These are phyloP conservation scores for Homalodisca vitripennis DNA, from an alignment of 1,140 invertebrate species.

Conservation along the genomic window DNA sequence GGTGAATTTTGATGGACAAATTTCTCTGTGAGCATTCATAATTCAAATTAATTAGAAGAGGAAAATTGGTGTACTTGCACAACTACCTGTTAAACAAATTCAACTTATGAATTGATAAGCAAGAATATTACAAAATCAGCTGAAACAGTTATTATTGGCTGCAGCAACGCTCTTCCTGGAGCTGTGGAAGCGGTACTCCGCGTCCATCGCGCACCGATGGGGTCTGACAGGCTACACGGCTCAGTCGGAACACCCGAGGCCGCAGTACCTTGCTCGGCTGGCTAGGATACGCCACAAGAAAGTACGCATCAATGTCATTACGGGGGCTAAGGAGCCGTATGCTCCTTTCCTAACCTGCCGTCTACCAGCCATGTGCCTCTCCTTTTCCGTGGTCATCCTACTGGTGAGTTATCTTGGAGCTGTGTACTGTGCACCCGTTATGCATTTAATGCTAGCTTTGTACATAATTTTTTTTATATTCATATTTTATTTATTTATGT, in stretches of 20 bases:
- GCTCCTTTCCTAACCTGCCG: slow-evolving; percentile 88
- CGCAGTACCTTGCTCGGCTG: slow-evolving; percentile 73
- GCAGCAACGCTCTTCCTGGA: slow-evolving; percentile 83
- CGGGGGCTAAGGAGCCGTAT: slow-evolving; percentile 75
- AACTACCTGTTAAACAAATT: too few species aligned
- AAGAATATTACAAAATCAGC: too few species aligned
- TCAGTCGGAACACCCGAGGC: slow-evolving; percentile 83
- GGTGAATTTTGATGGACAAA: too few species aligned
- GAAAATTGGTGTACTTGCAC: too few species aligned
- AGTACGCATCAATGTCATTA: slow-evolving; percentile 65
- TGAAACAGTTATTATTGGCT: too few species aligned
- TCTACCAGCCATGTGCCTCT: slow-evolving; percentile 78
- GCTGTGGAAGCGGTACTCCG: slow-evolving; percentile 89
- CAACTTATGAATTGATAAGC: too few species aligned
- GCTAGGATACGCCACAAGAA: slow-evolving; percentile 2
- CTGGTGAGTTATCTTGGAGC: slow-evolving; percentile 54
- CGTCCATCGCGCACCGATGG: slow-evolving; percentile 85
- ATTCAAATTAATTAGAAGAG: too few species aligned
- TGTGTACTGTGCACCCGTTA: too few species aligned
- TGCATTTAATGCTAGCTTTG: too few species aligned
- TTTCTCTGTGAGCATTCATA: too few species aligned
- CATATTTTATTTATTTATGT: too few species aligned
- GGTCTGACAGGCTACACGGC: slow-evolving; percentile 85
- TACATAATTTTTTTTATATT: too few species aligned
- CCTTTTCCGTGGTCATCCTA: slow-evolving; percentile 78